Evolutionary conservation across 2,888 invertebrate species (phyloP), one percentile per base, ranked within the genome.

Genomic region (Drosophila silvestris): DNA sequence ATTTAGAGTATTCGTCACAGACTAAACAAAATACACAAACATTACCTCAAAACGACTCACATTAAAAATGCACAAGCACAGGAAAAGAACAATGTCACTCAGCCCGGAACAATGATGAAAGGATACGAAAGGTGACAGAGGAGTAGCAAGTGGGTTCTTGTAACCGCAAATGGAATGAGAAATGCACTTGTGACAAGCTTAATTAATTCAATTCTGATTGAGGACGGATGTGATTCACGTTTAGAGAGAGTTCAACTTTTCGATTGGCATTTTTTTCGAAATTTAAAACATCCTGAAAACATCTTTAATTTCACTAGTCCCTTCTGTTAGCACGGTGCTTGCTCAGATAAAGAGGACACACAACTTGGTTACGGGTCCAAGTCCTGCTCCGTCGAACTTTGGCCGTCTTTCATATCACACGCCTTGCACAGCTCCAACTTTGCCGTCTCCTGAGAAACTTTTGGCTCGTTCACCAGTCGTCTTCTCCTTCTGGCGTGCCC

Each of bases 371-470:
- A 35, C 51, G 61, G 72, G 22, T 57, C 35, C 57, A 59, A 70
- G 59, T 68, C 51, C 53, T 47, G 30, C 64, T 50, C 58, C 69
- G 73, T 67, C 79, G 76, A 85, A 85, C 85, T 89, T 89, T 85
- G 74, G 79, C 65, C 74, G 90, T 87, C 85, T 86, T 87, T 85
- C 83, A 89, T 89, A 89, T 85, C 90, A 83, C 81, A 81, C 77
- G 67, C 72, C 63, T 53, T 82, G 77, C 82, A 81, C 62, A 74
- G 70, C 71, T 69, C 67, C 68, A 89, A 85, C 85, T 85, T 85
- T 82, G 70, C 76, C 88, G 73, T 74, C 71, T 70, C 63, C 67
- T 57, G 41, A 26, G 26, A 80, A 87, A 81, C 54, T 85, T 85
- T 87, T 54, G 69, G 56, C 61, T 74, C 73, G 61, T 67, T 83